Conservation (phyloP, 2,113 vertebrate genomes). For the Drymodes brunneopygia region DNA sequence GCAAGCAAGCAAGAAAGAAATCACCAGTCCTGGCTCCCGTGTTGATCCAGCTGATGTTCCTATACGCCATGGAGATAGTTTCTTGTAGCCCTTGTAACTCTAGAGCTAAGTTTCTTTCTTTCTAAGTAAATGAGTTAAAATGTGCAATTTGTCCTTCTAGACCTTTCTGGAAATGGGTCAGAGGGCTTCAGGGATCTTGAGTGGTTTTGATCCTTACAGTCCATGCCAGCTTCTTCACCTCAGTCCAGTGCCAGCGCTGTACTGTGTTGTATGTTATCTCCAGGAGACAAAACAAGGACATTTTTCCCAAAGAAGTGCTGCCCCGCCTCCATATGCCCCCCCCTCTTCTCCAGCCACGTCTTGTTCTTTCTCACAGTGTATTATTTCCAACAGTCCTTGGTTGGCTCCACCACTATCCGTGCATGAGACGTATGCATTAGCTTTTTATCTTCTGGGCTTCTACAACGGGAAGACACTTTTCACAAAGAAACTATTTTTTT, state of each 20-base stretch:
- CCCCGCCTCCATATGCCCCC: too few relatives aligned
- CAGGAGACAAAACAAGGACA: not conserved
- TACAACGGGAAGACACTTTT: not conserved
- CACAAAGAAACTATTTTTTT: not conserved
- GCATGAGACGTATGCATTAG: not conserved
- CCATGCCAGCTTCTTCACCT: not conserved
- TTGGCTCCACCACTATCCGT: not conserved
- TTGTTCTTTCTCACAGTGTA: not conserved
- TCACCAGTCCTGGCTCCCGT: not conserved
- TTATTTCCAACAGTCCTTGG: not conserved
- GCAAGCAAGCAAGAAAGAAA: too few relatives aligned
- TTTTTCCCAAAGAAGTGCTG: not conserved
- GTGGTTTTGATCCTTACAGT: not conserved
- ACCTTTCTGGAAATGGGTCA: not conserved
- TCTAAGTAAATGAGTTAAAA: not conserved
- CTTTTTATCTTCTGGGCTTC: not conserved
- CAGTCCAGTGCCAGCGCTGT: not conserved
- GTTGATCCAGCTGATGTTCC: accelerated
- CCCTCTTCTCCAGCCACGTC: not conserved
- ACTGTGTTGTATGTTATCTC: not conserved
- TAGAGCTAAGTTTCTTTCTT: not conserved
- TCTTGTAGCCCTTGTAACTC: not conserved
- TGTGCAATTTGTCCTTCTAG: not conserved
- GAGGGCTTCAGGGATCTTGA: not conserved
- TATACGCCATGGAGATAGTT: accelerated